Evolutionary conservation across 2,113 vertebrate genomes (phyloP).

Genomic region (Calyptommatus sinebrachiatus): DNA sequence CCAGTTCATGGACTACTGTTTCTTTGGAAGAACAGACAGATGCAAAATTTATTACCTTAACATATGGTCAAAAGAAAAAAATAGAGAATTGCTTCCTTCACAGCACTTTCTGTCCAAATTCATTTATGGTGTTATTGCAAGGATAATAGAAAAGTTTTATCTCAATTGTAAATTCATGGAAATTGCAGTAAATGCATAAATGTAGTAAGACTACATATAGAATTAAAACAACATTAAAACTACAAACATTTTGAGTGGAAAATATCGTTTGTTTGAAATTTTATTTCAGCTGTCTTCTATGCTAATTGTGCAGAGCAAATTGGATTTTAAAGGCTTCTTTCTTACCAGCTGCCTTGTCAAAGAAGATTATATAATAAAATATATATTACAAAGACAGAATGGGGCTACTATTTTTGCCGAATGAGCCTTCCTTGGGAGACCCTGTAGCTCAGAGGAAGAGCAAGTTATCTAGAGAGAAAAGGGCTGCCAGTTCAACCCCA

Average conservation of each 20-base stretch:
- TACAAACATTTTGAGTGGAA: neutral
- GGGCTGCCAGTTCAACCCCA: no score
- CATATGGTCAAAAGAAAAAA: neutral
- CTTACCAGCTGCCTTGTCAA: neutral
- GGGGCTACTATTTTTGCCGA: neutral
- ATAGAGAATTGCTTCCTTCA: neutral
- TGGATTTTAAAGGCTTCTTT: neutral
- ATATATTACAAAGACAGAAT: neutral
- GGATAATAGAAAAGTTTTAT: neutral
- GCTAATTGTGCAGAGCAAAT: neutral
- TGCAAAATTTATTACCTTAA: no score
- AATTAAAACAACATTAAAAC: neutral
- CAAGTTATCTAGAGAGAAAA: no score
- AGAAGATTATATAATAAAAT: neutral
- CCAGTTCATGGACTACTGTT: neutral
- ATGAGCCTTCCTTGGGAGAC: no score
- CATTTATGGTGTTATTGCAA: neutral
- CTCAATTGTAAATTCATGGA: neutral
- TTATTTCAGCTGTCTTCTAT: neutral
- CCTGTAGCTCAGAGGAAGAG: no score
- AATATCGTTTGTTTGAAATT: neutral
- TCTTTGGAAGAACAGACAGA: neutral
- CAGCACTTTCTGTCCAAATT: neutral
- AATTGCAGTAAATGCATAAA: neutral
- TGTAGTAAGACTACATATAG: neutral